phyloP scores from a whole-genome alignment of 2,888 invertebrate genomes.

The Clusia tigrina region DNA sequence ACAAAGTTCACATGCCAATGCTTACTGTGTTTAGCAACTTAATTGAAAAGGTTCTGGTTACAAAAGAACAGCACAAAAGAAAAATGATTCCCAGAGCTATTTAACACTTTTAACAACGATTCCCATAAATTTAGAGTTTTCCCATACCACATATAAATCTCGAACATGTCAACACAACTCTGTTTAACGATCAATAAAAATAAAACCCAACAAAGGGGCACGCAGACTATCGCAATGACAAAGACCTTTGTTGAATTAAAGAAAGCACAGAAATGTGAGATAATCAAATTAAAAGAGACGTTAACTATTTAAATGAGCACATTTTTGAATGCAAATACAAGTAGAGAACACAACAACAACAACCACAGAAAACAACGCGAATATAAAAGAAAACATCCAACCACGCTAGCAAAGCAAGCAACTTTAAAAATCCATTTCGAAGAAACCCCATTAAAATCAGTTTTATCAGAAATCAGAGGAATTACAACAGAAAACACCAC shows the following conservation, averaged over 20 bases:
- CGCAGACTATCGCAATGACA: constrained; percentile 30
- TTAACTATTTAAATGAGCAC: constrained; percentile 37
- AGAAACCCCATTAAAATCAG: constrained; percentile 51
- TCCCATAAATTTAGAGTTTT: constrained; percentile 9
- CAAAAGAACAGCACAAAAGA: too few species aligned
- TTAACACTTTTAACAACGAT: too few species aligned
- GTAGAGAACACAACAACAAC: background rate
- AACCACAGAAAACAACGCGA: too few species aligned
- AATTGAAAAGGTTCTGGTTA: too few species aligned
- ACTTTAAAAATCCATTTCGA: constrained; percentile 41
- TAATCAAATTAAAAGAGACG: constrained; percentile 53
- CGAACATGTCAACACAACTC: constrained; percentile 38
- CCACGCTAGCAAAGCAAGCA: constrained; percentile 20
- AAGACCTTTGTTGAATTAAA: constrained; percentile 28
- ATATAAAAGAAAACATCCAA: too few species aligned
- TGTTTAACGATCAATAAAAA: constrained; percentile 56
- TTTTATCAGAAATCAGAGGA: constrained; percentile 40
- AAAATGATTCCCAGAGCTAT: too few species aligned
- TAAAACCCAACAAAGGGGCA: constrained; percentile 38
- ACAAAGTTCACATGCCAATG: too few species aligned
- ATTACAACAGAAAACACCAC: constrained; percentile 5
- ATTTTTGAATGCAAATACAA: constrained; percentile 47
- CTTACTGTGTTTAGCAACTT: too few species aligned
- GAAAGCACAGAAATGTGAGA: constrained; percentile 30
- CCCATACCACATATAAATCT: constrained; percentile 3